Evolutionary conservation across 2,888 invertebrate species (phyloP).

Genomic region (Lithophane semibrunnea): DNA sequence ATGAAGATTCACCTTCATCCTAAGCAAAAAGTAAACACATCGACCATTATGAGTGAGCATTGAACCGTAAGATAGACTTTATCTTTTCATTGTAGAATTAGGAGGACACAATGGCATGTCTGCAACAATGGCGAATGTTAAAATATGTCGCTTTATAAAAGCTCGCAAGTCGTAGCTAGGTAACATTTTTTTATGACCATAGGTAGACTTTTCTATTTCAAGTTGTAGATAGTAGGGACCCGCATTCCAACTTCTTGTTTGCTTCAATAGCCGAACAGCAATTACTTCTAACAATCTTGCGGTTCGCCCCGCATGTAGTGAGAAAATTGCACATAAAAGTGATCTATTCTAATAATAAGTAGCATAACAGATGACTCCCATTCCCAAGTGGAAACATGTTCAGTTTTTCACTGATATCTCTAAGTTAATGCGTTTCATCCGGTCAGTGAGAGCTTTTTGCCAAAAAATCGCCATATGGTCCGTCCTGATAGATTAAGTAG

Average conservation of each 20-base stretch:
- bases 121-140: slow-evolving; percentile 83
- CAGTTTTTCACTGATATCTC: slow-evolving; percentile 71
- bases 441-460: slow-evolving; percentile 76
- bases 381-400: slow-evolving; percentile 82
- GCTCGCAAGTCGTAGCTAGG: slow-evolving; percentile 69
- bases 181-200: slow-evolving; percentile 75
- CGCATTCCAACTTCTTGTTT: slow-evolving; percentile 83
- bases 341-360: slow-evolving; percentile 83
- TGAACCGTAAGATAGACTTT: slow-evolving; percentile 86
- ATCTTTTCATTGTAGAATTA: slow-evolving; percentile 87
- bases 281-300: slow-evolving; percentile 88
- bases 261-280: slow-evolving; percentile 80
- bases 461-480: slow-evolving; percentile 79
- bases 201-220: slow-evolving; percentile 69
- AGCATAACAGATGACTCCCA: slow-evolving; percentile 73
- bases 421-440: slow-evolving; percentile 75
- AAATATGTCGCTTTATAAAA: slow-evolving; percentile 83
- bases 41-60: slow-evolving; percentile 85
- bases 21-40: slow-evolving; percentile 88
- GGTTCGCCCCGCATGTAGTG: slow-evolving; percentile 86
- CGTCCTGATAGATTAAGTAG: slow-evolving; percentile 71
- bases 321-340: slow-evolving; percentile 86
- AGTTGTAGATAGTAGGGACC: slow-evolving; percentile 76
- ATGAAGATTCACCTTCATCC: slow-evolving; percentile 82
- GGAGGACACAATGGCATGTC: slow-evolving; percentile 82